Evolutionary conservation across 2,888 invertebrate genomes (phyloP), one percentile per base, ranked within the genome.

Genomic region (Tromatobia lineatoria): DNA sequence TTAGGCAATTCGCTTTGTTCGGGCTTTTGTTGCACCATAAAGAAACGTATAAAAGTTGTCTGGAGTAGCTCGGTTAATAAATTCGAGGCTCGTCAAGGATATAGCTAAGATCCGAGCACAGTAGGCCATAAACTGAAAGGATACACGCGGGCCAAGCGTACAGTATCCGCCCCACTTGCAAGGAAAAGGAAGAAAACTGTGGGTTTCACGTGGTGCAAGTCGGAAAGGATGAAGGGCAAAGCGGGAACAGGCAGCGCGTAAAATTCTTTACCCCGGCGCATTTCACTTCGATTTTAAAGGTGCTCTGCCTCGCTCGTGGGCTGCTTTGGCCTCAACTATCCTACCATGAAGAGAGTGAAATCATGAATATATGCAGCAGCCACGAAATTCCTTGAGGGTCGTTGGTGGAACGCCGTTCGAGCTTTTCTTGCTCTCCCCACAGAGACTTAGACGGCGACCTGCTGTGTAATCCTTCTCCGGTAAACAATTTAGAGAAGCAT

Each of bases 241-340:
- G 64, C 64, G 64, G 64, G 34, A 64, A 64, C 64, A 64, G 64
- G 38, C 64, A 64, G 64, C 64, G 64, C 64, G 64, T 64, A 64
- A 64, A 64, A 64, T 64, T 64, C 64, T 64, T 64, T 64, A 64
- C 64, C 64, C 64, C 42, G 64, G 64, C 64, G 64, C 38, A 64
- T 64, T 64, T 64, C 64, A 42, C 64, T 64, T 64, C 64, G 64
- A 64, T 64, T 64, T 64, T 64, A 64, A 64, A 64, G 64, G 64
- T 38, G 64, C 64, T 38, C 64, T 38, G 64, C 38, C 64, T 42
- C 64, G 38, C 11, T 61, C 34, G 59, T 61, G 34, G 29, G 34
- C 59, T 61, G n/a, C 59, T n/a, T 61, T 61, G 10, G 59, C 59
- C 18, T 34, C 59, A 34, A 34, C 64, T 42, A 64, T 64, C 64